Conservation (phyloP, 2,113 vertebrate species). For the Oxyruncus cristatus region DNA sequence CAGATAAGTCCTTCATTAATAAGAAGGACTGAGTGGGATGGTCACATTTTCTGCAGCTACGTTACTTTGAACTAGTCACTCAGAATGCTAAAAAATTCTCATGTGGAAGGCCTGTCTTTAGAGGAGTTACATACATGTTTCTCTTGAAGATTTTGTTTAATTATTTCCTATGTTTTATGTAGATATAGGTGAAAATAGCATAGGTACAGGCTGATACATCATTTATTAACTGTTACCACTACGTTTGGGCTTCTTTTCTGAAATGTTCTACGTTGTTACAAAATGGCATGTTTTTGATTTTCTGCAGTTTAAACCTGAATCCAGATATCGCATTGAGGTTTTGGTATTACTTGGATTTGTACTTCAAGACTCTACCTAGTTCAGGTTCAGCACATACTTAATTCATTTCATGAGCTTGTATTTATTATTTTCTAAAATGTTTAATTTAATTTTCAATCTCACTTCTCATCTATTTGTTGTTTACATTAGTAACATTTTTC, state of each 20-base stretch:
- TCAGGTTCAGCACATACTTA: not conserved
- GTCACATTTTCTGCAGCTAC: not conserved
- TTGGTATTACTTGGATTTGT: not conserved
- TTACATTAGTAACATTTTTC: not conserved
- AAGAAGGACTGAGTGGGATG: not conserved
- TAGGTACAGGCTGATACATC: not conserved
- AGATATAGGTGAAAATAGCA: not conserved
- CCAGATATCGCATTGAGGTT: rapidly evolving
- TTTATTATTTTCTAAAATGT: not conserved
- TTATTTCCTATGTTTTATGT: not conserved
- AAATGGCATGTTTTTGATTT: not conserved
- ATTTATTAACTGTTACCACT: not conserved
- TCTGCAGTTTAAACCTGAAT: not conserved
- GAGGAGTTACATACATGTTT: not conserved
- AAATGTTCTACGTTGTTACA: not conserved
- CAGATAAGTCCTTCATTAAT: not conserved
- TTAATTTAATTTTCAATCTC: not conserved
- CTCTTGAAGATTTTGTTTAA: not conserved
- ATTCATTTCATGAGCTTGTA: not conserved
- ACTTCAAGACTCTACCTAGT: not conserved
- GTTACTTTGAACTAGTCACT: not conserved
- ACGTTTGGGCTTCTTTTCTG: not conserved
- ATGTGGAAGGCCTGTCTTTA: not conserved
- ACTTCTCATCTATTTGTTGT: not conserved
- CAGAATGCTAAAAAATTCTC: not conserved